phyloP scores from a whole-genome alignment of 2,888 invertebrate genomes.

The Frankliniella intonsa region DNA sequence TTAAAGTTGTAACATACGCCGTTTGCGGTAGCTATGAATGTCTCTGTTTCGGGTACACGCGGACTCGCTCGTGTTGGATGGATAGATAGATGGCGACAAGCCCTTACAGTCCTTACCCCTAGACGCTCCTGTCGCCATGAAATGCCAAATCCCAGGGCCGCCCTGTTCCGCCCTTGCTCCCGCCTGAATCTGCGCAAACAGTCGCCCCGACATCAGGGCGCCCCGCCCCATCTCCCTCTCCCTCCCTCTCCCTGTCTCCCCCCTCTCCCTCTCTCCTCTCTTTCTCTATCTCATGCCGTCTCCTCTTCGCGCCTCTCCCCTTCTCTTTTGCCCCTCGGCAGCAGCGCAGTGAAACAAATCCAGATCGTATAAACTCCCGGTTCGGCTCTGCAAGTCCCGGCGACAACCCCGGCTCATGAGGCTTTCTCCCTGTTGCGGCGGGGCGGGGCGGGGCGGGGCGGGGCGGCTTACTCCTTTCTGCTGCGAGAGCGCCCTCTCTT shows the following conservation, averaged over 20 bases:
- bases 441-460: too few relatives aligned
- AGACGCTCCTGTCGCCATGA: neutral
- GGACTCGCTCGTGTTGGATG: too few relatives aligned
- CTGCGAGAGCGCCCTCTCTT: neutral
- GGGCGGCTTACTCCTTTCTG: too few relatives aligned
- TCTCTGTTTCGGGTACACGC: too few relatives aligned
- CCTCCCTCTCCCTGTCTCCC: neutral
- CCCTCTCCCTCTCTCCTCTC: neutral
- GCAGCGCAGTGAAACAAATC: neutral
- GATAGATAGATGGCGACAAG: too few relatives aligned
- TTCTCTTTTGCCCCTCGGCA: too few relatives aligned
- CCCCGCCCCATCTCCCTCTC: neutral
- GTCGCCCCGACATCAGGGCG: neutral
- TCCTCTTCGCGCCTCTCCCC: neutral
- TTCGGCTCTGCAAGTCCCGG: slow-evolving; percentile 6
- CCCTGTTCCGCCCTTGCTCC: neutral
- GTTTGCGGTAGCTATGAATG: too few relatives aligned
- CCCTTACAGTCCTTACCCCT: too few relatives aligned
- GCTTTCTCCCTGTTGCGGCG: neutral
- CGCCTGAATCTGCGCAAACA: neutral
- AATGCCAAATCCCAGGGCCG: neutral
- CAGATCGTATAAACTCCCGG: slow-evolving; percentile 24
- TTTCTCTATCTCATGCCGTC: too few relatives aligned
- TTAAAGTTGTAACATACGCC: too few relatives aligned
- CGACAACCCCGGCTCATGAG: neutral